Percentiles rank a stretch among this genome's conserved stretches.
Evolutionary conservation across 2,888 invertebrate species (phyloP).

Genomic region (Cantharis rustica): DNA sequence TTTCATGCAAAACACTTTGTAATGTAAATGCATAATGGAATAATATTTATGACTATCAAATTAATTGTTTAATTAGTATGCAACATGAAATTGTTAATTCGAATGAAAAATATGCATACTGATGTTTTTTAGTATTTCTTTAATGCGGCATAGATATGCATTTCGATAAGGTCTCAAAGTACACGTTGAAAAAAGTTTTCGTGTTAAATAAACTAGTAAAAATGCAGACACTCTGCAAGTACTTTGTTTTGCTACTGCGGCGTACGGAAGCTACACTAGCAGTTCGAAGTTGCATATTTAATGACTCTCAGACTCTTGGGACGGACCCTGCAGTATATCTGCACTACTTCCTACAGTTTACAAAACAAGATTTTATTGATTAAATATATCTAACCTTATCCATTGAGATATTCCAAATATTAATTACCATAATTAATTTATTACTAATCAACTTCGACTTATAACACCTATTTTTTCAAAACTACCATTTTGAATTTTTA

Average conservation of each 20-base stretch:
- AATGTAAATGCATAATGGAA: not conserved
- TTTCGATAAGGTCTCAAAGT: constrained; percentile 37
- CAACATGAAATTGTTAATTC: constrained; percentile 37
- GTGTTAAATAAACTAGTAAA: constrained; percentile 47
- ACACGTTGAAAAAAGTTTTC: constrained; percentile 42
- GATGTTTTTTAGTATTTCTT: constrained; percentile 30
- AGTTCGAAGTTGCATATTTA: constrained; percentile 26
- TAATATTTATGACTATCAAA: not conserved
- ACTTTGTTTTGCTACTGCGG: constrained; percentile 21
- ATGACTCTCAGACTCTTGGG: constrained; percentile 15
- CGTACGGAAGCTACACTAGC: constrained; percentile 15
- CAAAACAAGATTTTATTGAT: constrained; percentile 5
- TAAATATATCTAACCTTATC: not conserved
- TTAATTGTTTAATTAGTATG: not conserved
- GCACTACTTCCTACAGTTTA: constrained; percentile 10
- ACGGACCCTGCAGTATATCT: constrained; percentile 12
- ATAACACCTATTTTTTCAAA: not conserved
- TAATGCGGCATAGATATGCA: constrained; percentile 37
- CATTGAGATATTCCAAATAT: not conserved
- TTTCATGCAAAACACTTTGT: not conserved
- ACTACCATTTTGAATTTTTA: not conserved
- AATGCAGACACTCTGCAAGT: constrained; percentile 34
- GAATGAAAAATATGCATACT: constrained; percentile 38
- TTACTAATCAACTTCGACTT: not conserved
- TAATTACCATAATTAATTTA: not conserved